Evolutionary conservation across 2,797 vertebrate genomes (phyloP).

Genomic region (Xiphophorus birchmanni): DNA sequence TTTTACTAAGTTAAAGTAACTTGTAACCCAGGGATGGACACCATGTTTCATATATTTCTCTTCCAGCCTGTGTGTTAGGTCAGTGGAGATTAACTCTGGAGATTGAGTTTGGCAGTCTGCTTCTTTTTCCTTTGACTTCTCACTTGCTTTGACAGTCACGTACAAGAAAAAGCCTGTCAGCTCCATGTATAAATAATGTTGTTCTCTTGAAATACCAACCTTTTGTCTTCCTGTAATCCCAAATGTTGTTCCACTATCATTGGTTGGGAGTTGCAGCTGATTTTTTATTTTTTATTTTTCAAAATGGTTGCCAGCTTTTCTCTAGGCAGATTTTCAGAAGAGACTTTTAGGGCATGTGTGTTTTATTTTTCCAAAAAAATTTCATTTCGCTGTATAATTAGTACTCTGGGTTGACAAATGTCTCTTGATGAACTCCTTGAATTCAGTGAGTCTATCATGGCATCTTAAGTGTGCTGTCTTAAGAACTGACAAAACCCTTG

Average conservation of each 20-base stretch:
- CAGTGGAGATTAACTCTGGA: constrained; percentile 2
- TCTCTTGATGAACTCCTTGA: background rate
- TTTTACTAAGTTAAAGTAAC: background rate
- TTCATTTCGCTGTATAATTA: background rate
- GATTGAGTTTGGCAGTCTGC: background rate
- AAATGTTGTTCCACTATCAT: background rate
- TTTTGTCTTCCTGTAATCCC: background rate
- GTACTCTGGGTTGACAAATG: background rate
- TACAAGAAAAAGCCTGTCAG: background rate
- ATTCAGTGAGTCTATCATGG: background rate
- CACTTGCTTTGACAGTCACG: background rate
- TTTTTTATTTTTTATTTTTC: background rate
- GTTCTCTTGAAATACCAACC: background rate
- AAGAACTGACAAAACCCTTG: background rate
- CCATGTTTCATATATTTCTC: background rate
- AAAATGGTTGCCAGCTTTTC: background rate
- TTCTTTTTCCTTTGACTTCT: background rate
- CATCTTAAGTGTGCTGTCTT: background rate
- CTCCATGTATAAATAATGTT: constrained; percentile 1
- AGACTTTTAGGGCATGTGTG: background rate
- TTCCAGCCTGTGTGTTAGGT: background rate
- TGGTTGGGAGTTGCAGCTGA: background rate
- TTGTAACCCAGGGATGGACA: background rate
- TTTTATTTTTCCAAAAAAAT: background rate
- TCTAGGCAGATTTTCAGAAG: too few relatives aligned